Base-by-base conservation (phyloP, 2,113 vertebrate species). In the Platichthys flesus region DNA sequence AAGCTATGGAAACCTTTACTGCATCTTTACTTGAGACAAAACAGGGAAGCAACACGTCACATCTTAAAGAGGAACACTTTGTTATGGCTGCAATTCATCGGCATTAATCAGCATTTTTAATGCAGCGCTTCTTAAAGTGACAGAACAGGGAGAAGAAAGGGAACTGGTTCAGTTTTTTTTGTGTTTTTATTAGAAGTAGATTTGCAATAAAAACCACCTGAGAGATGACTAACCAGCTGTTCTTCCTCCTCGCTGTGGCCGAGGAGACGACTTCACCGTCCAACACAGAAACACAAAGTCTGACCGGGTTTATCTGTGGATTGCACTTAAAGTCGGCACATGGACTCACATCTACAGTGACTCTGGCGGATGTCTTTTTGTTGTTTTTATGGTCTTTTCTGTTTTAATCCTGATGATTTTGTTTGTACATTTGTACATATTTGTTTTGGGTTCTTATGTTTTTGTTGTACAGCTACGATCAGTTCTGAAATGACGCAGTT, bases 341-440 rank as follows among this genome's bases (percentile, higher is more conserved):
- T 57, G 61, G 77, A 86, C 35, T 79, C 54, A 5, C 55, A 71
- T 35, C 67, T 23, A 20, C 59, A 12, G 67, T 0, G 31, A 26
- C 58, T 49, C 58, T 49, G 21, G 24, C 13, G 35, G 57, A 54
- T 18, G 37, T 4, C 58, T 28, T 78, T 42, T 5, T 83, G 82
- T 83, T 78, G 24, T 24, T 24, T 35, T 12, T 9, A 10, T 23
- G 9, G 2, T n/a, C 4, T 23, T 45, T 66, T 18, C 4, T 47
- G 5, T 85, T 85, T 83, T 76, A 57, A 80, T 85, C 56, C 55
- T 78, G 61, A 77, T 84, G 64, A 71, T 67, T 82, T 6, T 61
- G 7, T 35, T 40, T 85, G 77, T 81, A 83, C 70, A 72, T 90
- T 84, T 90, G 91, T 93, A 88, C 62, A 90, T 85, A 85, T 76